Evolutionary conservation across 2,113 vertebrate species (phyloP).

Genomic region (Madoqua kirkii): DNA sequence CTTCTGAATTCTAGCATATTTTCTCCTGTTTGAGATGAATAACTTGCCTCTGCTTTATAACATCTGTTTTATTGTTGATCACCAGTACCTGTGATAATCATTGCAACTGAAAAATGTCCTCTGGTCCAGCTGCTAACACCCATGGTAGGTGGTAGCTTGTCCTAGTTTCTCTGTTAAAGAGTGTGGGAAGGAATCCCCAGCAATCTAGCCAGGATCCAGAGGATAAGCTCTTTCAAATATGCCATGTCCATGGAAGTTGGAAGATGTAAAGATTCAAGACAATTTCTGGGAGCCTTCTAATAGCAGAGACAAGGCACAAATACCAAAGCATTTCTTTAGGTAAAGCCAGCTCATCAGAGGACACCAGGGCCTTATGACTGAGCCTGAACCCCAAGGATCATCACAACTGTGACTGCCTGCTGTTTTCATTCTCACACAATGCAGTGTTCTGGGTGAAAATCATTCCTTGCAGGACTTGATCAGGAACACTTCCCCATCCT

Average conservation of each 20-base stretch:
- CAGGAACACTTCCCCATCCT: background rate
- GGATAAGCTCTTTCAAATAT: background rate
- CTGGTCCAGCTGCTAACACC: background rate
- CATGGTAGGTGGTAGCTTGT: background rate
- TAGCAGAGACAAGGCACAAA: background rate
- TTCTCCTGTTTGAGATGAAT: background rate
- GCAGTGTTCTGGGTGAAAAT: background rate
- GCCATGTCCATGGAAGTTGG: too few relatives aligned
- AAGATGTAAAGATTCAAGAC: background rate
- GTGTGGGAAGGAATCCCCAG: background rate
- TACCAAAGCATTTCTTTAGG: background rate
- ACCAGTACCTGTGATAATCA: background rate
- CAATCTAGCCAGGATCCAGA: too few relatives aligned
- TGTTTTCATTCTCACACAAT: conserved; percentile 5
- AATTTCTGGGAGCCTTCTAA: background rate
- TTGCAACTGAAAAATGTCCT: background rate
- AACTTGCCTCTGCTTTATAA: background rate
- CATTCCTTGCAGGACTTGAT: background rate
- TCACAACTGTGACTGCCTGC: background rate
- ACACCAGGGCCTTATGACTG: background rate
- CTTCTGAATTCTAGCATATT: background rate
- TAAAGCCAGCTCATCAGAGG: background rate
- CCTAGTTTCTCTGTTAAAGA: background rate
- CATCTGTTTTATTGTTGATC: background rate
- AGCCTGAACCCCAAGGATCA: background rate